Evolutionary conservation across 2,888 invertebrate species (phyloP).

Genomic region (Nephrocerus scutellatus): DNA sequence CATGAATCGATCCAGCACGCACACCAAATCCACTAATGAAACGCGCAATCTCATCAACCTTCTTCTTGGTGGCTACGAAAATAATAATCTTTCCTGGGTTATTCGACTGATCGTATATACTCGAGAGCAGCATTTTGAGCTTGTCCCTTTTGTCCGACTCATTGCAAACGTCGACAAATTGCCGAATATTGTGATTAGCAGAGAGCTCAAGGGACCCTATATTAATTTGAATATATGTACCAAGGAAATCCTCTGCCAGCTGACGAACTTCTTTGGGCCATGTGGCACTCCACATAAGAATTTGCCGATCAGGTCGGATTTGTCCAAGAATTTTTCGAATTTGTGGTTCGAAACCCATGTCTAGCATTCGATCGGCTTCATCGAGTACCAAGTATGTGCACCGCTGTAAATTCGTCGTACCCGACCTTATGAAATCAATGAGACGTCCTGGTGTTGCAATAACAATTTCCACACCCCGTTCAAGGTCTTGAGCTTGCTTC

Average conservation of each 20-base stretch:
- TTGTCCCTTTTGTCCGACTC: constrained; percentile 64
- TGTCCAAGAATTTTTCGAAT: constrained; percentile 90
- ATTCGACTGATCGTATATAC: constrained; percentile 74
- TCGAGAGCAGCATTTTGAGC: constrained; percentile 38
- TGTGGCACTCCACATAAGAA: constrained; percentile 98
- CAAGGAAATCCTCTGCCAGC: constrained; percentile 86
- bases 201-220: constrained; percentile 74
- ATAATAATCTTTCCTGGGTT: constrained; percentile 78
- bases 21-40: constrained; percentile 76
- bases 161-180: constrained; percentile 71
- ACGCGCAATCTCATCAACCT: constrained; percentile 79
- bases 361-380: constrained; percentile 92
- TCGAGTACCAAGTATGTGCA: constrained; percentile 83
- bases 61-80: constrained; percentile 93
- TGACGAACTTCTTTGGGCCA: constrained; percentile 96
- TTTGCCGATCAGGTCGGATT: constrained; percentile 89
- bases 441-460: constrained; percentile 86
- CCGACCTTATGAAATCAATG: constrained; percentile 75
- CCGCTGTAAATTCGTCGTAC: constrained; percentile 64
- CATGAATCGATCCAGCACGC: constrained; percentile 82
- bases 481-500: constrained; percentile 62
- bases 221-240: constrained; percentile 82
- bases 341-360: constrained; percentile 97
- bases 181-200: constrained; percentile 84
- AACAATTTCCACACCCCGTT: constrained; percentile 76